phyloP scores from a whole-genome alignment of 2,888 invertebrate genomes.

The Pollenia amentaria region DNA sequence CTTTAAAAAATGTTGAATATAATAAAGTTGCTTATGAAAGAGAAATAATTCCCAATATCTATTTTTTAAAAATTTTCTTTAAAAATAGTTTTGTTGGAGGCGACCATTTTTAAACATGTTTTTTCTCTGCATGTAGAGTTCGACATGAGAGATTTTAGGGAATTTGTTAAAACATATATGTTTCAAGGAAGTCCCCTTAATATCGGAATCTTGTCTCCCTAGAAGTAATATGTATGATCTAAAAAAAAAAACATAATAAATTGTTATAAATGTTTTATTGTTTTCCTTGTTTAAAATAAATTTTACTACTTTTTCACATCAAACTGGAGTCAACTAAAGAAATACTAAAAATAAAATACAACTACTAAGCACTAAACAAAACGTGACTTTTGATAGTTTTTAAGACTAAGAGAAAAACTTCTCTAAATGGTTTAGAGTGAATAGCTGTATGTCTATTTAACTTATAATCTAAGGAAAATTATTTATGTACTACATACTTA shows the following conservation, averaged over 20 bases:
- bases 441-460: slow-evolving; percentile 42
- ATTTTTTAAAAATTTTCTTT: too few relatives aligned
- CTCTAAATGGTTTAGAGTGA: slow-evolving; percentile 44
- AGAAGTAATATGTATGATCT: neutral
- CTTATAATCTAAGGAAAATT: slow-evolving; percentile 39
- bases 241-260: neutral
- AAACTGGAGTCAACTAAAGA: neutral
- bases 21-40: too few relatives aligned
- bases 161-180: too few relatives aligned
- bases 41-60: too few relatives aligned
- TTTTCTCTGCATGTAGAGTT: too few relatives aligned
- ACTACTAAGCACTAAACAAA: slow-evolving; percentile 33
- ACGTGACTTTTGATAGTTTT: slow-evolving; percentile 64
- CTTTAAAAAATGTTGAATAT: too few relatives aligned
- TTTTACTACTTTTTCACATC: neutral
- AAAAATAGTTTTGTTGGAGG: too few relatives aligned
- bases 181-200: too few relatives aligned
- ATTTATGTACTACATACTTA: slow-evolving; percentile 10
- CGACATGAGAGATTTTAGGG: too few relatives aligned
- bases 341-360: neutral
- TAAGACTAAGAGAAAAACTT: slow-evolving; percentile 35
- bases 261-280: neutral
- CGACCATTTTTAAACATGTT: too few relatives aligned
- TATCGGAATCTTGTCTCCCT: too few relatives aligned
- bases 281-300: neutral